Percentiles rank a stretch among this genome's conserved stretches.
These are phyloP conservation scores for Papilio machaon DNA, from an alignment of 1,140 invertebrate genomes.

Conservation along the genomic window DNA sequence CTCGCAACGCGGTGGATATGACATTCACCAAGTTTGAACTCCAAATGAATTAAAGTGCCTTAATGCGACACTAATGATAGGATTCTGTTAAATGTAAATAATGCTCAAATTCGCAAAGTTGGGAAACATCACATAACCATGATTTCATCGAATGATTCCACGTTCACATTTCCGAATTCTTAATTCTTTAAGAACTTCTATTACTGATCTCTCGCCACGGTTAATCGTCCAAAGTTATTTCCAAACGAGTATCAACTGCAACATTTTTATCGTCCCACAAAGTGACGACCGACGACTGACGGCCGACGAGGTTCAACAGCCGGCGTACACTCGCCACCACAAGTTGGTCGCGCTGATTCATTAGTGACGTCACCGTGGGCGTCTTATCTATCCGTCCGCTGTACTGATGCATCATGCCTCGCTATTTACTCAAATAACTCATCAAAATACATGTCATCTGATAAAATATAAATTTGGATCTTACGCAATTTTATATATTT, in stretches of 20 bases:
- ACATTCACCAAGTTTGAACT: slow-evolving; percentile 62
- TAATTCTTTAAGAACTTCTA: not conserved
- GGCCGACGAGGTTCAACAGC: slow-evolving; percentile 22
- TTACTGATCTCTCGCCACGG: not conserved
- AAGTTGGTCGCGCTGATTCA: slow-evolving; percentile 23
- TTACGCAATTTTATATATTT: slow-evolving; percentile 15
- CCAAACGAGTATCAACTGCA: not conserved
- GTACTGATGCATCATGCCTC: slow-evolving; percentile 19
- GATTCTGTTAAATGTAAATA: not conserved
- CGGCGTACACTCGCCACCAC: not conserved
- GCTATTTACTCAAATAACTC: not conserved
- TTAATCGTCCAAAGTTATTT: not conserved
- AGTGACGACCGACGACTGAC: slow-evolving; percentile 1
- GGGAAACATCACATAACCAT: not conserved
- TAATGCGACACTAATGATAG: slow-evolving; percentile 14
- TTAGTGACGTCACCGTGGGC: slow-evolving; percentile 22
- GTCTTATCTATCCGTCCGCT: not conserved
- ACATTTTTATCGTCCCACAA: slow-evolving; percentile 23
- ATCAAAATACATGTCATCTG: slow-evolving; percentile 3
- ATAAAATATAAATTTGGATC: slow-evolving; percentile 10
- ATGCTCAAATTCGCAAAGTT: not conserved
- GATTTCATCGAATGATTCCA: no score
- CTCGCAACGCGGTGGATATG: slow-evolving; percentile 42
- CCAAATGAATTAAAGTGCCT: slow-evolving; percentile 45
- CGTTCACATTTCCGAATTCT: not conserved